A percentile compares a stretch with the other conserved stretches of the same genome.
Conservation (phyloP, 2,888 invertebrate species). For the Ernsta delagoae region DNA sequence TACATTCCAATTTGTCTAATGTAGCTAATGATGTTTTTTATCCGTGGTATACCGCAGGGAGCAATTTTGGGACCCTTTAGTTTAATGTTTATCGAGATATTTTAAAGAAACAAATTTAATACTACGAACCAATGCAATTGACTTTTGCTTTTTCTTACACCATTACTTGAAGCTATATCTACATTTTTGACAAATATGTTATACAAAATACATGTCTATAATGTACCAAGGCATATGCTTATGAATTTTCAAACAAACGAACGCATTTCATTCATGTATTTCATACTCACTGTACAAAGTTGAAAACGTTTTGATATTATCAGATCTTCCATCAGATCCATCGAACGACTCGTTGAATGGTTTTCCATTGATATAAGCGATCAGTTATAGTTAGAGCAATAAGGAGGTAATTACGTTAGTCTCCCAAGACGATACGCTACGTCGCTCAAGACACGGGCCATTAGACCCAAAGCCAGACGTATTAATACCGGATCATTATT, state of each 20-base stretch:
- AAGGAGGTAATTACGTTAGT: constrained; percentile 37
- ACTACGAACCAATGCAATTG: not conserved
- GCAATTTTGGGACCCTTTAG: constrained; percentile 19
- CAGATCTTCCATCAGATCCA: not conserved
- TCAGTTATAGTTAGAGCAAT: constrained; percentile 33
- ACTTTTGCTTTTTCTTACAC: no score
- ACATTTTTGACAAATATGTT: no score
- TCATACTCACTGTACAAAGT: no score
- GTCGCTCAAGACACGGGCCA: constrained; percentile 56
- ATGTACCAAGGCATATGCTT: no score
- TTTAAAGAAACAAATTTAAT: constrained; percentile 12
- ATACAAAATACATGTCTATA: no score
- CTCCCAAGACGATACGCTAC: constrained; percentile 49
- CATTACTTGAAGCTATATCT: no score
- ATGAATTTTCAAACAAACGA: no score
- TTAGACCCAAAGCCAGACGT: constrained; percentile 58
- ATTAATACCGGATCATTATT: constrained; percentile 67
- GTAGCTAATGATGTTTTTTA: constrained; percentile 41
- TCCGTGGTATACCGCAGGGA: constrained; percentile 21
- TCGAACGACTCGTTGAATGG: constrained; percentile 14
- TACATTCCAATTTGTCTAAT: constrained; percentile 72
- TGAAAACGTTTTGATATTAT: no score
- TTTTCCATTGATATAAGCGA: constrained; percentile 28
- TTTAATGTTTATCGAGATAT: constrained; percentile 2
- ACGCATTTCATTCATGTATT: no score